phyloP scores from a whole-genome alignment of 30 jellyfish, hydroid and myxozoan genomes.

The Mastigias papua region DNA sequence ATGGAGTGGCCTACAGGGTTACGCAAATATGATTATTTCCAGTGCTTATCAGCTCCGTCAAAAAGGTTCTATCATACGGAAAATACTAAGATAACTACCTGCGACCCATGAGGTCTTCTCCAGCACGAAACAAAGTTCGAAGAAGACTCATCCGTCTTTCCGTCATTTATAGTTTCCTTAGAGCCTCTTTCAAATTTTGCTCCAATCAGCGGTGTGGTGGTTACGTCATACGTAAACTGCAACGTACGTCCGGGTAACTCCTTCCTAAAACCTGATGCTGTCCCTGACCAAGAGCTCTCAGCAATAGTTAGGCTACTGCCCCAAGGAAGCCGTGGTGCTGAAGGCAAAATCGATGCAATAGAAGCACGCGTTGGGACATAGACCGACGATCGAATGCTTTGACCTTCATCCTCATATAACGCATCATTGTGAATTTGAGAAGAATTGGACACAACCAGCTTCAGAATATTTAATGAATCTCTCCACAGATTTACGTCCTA shows the following conservation, averaged over 20 bases:
- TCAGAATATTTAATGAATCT: constrained; percentile 91
- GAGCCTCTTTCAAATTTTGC: constrained; percentile 83
- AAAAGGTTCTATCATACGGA: no score
- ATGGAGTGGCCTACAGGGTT: no score
- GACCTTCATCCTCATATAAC: constrained; percentile 40
- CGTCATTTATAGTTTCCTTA: constrained; percentile 59
- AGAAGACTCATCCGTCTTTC: constrained; percentile 67
- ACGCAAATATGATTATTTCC: no score
- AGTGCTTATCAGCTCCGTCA: no score
- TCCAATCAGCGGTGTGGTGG: constrained; percentile 98
- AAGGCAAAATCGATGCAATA: constrained; percentile 91
- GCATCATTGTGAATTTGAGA: constrained; percentile 95
- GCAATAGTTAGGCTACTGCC: constrained; percentile 90
- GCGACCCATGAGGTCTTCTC: constrained; percentile 98
- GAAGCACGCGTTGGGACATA: constrained; percentile 97
- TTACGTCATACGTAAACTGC: constrained; percentile 93
- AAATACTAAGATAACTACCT: constrained; percentile 55
- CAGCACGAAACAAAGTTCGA: constrained; percentile 86
- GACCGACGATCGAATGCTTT: constrained; percentile 76
- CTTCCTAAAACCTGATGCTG: constrained; percentile 84
- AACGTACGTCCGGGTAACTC: constrained; percentile 99
- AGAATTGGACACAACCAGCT: constrained; percentile 96
- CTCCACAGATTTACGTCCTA: constrained; percentile 98
- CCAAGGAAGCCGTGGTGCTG: constrained; percentile 94
- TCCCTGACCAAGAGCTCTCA: constrained; percentile 85